Conservation (phyloP, 1,140 invertebrate genomes). For the Goniozus legneri region DNA sequence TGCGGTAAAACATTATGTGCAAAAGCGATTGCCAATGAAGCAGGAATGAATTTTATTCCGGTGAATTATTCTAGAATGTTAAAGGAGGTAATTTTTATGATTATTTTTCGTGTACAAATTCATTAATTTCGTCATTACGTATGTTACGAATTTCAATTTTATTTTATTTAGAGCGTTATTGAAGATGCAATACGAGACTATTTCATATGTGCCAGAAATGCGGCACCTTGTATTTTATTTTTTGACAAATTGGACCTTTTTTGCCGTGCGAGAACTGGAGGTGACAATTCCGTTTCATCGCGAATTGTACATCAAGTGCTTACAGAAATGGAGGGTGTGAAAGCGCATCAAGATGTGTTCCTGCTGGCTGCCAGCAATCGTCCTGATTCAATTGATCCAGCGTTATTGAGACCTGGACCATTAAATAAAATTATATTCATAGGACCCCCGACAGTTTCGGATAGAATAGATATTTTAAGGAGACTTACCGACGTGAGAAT, state of each 20-base stretch:
- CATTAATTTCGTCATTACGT: no score
- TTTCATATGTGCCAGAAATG: constrained; percentile 91
- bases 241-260: constrained; percentile 99
- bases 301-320: constrained; percentile 95
- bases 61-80: constrained; percentile 95
- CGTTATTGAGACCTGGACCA: constrained; percentile 89
- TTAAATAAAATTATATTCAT: constrained; percentile 94
- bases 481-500: no score
- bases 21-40: no score
- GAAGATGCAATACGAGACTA: constrained; percentile 95
- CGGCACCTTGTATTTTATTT: constrained; percentile 97
- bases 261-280: constrained; percentile 83
- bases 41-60: constrained; percentile 94
- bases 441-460: constrained; percentile 74
- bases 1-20: constrained; percentile 90
- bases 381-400: constrained; percentile 95
- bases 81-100: constrained; percentile 72
- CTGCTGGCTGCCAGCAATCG: constrained; percentile 95
- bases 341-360: constrained; percentile 85
- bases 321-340: constrained; percentile 98
- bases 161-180: constrained; percentile 85
- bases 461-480: no score
- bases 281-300: constrained; percentile 66
- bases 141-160: constrained; percentile 1
- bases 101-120: no score